Conservation (phyloP, 2,888 invertebrate genomes). For the Tachina fera region DNA sequence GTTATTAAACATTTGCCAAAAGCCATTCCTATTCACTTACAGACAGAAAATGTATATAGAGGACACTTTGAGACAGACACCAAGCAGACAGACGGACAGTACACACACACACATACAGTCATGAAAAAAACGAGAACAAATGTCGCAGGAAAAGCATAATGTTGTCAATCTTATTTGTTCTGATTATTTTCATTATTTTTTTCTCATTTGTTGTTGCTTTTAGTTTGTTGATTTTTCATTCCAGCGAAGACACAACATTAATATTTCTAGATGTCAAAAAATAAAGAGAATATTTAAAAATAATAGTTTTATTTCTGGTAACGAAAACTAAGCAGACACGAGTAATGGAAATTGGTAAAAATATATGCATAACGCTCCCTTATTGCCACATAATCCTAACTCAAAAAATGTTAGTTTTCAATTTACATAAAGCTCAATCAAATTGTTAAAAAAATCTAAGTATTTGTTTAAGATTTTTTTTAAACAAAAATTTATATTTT, state of each 20-base stretch:
- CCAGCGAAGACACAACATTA: constrained; percentile 48
- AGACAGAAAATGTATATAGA: constrained; percentile 2
- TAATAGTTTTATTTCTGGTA: constrained; percentile 1
- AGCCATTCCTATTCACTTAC: constrained; percentile 39
- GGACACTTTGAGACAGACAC: background rate
- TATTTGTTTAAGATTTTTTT: too few relatives aligned
- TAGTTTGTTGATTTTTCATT: background rate
- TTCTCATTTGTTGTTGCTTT: constrained; percentile 31
- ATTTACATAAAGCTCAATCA: too few relatives aligned
- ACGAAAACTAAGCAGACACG: background rate
- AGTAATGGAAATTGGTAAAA: constrained; percentile 26
- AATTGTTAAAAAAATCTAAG: too few relatives aligned
- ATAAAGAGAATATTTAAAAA: constrained; percentile 19
- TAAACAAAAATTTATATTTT: too few relatives aligned
- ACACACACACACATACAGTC: background rate
- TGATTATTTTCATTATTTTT: constrained; percentile 37
- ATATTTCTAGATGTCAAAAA: constrained; percentile 51
- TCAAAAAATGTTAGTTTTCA: too few relatives aligned
- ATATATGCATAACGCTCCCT: background rate
- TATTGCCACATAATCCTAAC: too few relatives aligned
- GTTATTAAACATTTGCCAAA: constrained; percentile 45
- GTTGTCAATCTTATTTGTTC: constrained; percentile 64
- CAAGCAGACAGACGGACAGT: background rate
- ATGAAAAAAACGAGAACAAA: constrained; percentile 57
- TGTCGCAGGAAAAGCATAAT: constrained; percentile 62